A percentile compares a stretch with the other conserved stretches of the same genome.
Evolutionary conservation across 1,140 invertebrate genomes (phyloP).

Genomic region (Ooceraea biroi): DNA sequence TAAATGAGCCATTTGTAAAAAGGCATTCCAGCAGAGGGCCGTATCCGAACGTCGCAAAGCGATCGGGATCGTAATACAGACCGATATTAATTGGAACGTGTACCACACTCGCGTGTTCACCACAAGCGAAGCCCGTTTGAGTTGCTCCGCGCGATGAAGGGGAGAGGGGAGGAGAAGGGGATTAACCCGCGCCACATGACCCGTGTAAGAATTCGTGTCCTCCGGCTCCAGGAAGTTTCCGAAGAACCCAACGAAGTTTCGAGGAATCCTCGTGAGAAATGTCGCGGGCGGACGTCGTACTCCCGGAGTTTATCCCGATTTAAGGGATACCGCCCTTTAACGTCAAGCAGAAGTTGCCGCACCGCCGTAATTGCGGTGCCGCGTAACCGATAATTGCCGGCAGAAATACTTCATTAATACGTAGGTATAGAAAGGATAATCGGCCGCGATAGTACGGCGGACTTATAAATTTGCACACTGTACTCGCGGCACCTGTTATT

Average conservation of each 20-base stretch:
- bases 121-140: neutral
- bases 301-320: slow-evolving; percentile 20
- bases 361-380: slow-evolving; percentile 55
- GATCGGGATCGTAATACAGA: slow-evolving; percentile 18
- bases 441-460: slow-evolving; percentile 60
- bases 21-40: neutral
- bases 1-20: slow-evolving; percentile 35
- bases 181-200: neutral
- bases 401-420: slow-evolving; percentile 64
- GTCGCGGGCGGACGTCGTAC: slow-evolving; percentile 49
- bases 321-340: slow-evolving; percentile 50
- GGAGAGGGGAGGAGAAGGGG: neutral
- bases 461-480: slow-evolving; percentile 64
- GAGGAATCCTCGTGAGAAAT: slow-evolving; percentile 54
- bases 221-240: neutral
- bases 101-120: neutral
- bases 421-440: slow-evolving; percentile 64
- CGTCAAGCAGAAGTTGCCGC: slow-evolving; percentile 55
- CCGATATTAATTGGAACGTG: slow-evolving; percentile 39
- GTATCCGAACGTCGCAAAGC: slow-evolving; percentile 3
- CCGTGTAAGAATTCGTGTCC: slow-evolving; percentile 1
- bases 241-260: neutral
- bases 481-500: slow-evolving; percentile 61
- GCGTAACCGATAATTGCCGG: slow-evolving; percentile 62
- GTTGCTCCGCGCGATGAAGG: neutral